These are phyloP conservation scores for Palythoa caribaeorum DNA, from an alignment of 92 coral and sea anemone genomes.

Conservation along the genomic window DNA sequence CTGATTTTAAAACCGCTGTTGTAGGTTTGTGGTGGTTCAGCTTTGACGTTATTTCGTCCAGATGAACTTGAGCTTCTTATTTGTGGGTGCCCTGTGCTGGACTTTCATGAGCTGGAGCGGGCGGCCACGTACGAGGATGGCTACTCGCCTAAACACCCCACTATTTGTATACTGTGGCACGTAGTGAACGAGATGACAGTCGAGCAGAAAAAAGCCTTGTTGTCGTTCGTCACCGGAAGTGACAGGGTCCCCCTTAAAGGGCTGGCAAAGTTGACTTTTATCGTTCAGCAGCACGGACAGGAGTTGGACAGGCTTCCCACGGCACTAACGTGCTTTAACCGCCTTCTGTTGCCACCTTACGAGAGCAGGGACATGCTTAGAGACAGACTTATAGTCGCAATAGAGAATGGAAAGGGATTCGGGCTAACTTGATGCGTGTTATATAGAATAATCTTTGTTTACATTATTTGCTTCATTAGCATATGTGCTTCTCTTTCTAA, in stretches of 20 bases:
- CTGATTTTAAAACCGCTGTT: too few species aligned
- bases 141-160: conserved; percentile 77
- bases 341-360: conserved; percentile 90
- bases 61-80: conserved; percentile 67
- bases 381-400: conserved; percentile 87
- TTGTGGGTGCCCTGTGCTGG: conserved; percentile 92
- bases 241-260: conserved; percentile 93
- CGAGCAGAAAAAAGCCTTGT: conserved; percentile 88
- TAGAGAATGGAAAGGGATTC: conserved; percentile 96
- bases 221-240: conserved; percentile 96
- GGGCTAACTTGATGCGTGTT: conserved; percentile 73
- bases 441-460: too few species aligned
- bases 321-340: conserved; percentile 93
- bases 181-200: conserved; percentile 84
- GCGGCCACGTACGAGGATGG: conserved; percentile 95
- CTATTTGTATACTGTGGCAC: conserved; percentile 82
- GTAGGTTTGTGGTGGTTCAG: conserved; percentile 93
- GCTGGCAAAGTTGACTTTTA: conserved; percentile 74
- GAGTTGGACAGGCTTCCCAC: conserved; percentile 87
- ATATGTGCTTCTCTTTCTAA: too few species aligned
- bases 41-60: conserved; percentile 85
- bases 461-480: too few species aligned
- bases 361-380: conserved; percentile 68
- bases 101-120: conserved; percentile 81
- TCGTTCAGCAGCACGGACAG: conserved; percentile 87